Conservation (phyloP, 2,797 vertebrate genomes). For the Avahi laniger region DNA sequence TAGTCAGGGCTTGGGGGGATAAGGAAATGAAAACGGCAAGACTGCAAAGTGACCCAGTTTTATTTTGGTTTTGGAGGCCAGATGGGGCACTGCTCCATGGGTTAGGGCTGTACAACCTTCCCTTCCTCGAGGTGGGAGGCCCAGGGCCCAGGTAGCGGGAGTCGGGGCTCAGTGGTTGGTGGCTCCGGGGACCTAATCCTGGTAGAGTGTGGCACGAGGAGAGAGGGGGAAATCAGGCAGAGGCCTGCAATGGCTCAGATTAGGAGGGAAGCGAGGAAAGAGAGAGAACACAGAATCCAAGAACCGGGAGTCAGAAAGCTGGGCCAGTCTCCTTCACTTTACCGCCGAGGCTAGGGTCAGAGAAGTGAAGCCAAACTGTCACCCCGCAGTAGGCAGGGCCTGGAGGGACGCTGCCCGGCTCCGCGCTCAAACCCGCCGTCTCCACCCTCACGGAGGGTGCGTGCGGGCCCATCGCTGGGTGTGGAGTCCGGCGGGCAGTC, state of each 20-base stretch:
- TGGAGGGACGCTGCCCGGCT: neutral
- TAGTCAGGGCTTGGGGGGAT: neutral
- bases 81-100: neutral
- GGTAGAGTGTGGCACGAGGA: neutral
- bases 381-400: neutral
- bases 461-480: neutral
- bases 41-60: slow-evolving; percentile 75
- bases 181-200: slow-evolving; percentile 23
- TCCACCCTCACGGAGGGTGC: slow-evolving; percentile 70
- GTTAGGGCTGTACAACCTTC: neutral
- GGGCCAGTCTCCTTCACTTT: slow-evolving; percentile 45
- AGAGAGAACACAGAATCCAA: slow-evolving; percentile 15
- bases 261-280: neutral
- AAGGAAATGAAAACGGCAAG: slow-evolving; percentile 67
- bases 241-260: slow-evolving; percentile 72
- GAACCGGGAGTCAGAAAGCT: neutral
- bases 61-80: slow-evolving; percentile 71
- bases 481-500: neutral
- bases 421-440: neutral
- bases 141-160: neutral
- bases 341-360: neutral
- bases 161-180: neutral
- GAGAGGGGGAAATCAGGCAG: slow-evolving; percentile 30
- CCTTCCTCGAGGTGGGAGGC: neutral
- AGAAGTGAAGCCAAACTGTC: slow-evolving; percentile 5